Percentiles rank a stretch among this genome's conserved stretches.
Conservation (phyloP, 2,888 invertebrate species). For the Chrysolina oricalcia region DNA sequence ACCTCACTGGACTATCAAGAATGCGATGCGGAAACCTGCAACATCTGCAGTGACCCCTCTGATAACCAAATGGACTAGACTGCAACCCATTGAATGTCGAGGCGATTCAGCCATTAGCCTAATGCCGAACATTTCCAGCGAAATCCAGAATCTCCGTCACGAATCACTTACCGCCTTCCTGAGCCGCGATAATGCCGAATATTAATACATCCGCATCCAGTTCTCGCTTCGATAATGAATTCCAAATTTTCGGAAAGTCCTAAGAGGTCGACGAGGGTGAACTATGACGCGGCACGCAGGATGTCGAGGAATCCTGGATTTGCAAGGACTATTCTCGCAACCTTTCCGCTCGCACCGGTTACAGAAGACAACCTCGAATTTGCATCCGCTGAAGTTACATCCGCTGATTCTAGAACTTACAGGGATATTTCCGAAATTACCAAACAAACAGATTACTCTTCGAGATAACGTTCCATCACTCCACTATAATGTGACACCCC, state of each 20-base stretch:
- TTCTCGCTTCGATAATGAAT: conserved; percentile 12
- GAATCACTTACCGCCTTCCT: conserved; percentile 10
- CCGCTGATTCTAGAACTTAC: conserved; percentile 10
- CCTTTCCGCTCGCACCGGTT: conserved; percentile 9
- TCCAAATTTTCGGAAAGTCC: conserved; percentile 13
- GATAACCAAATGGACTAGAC: background rate
- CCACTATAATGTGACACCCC: too few species aligned
- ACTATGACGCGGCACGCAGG: conserved; percentile 23
- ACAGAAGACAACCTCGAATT: conserved; percentile 5
- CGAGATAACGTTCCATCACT: too few species aligned
- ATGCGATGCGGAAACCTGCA: too few species aligned
- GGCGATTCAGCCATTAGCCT: conserved; percentile 6
- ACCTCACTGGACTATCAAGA: too few species aligned
- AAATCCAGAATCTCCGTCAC: background rate
- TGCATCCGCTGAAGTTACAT: conserved; percentile 24
- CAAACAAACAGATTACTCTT: too few species aligned
- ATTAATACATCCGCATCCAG: background rate
- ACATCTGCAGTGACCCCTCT: background rate
- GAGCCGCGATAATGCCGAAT: conserved; percentile 16
- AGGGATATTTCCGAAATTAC: too few species aligned
- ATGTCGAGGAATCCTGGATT: conserved; percentile 24
- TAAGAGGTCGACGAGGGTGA: conserved; percentile 13
- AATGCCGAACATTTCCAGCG: background rate
- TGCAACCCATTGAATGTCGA: background rate
- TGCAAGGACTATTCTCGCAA: conserved; percentile 8